Conservation (phyloP, 2,797 vertebrate genomes). For the Holocentrus rufus region DNA sequence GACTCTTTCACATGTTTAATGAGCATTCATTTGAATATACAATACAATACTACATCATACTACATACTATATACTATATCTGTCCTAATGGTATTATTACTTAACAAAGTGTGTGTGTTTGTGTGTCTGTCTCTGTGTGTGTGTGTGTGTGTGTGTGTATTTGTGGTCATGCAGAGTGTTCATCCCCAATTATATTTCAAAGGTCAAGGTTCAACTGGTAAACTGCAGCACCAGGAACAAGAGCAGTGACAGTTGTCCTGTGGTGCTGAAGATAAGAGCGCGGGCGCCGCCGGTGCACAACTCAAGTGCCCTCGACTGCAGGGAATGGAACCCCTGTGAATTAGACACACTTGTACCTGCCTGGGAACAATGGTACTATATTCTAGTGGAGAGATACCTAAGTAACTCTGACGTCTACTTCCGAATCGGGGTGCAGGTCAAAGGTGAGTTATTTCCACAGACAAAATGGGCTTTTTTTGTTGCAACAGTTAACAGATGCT, state of each 20-base stretch:
- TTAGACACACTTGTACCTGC: slow-evolving; percentile 87
- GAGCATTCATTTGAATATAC: too few species aligned
- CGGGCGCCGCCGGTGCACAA: slow-evolving; percentile 96
- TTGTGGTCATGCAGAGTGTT: slow-evolving; percentile 86
- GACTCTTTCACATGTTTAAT: too few species aligned
- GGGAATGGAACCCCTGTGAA: slow-evolving; percentile 84
- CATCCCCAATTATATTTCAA: slow-evolving; percentile 93
- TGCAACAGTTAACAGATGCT: background rate
- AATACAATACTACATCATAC: background rate
- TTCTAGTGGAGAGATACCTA: slow-evolving; percentile 91
- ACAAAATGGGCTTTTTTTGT: background rate
- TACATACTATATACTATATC: too few species aligned
- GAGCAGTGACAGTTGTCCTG: slow-evolving; percentile 87
- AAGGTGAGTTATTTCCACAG: slow-evolving; percentile 83
- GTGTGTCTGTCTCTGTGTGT: slow-evolving; percentile 4
- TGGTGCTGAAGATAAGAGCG: slow-evolving; percentile 91
- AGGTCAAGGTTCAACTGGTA: slow-evolving; percentile 90
- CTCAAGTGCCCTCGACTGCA: slow-evolving; percentile 91
- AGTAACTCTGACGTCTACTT: slow-evolving; percentile 86
- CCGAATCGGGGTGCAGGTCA: slow-evolving; percentile 91
- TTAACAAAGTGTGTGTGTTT: slow-evolving; percentile 29
- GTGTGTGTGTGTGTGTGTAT: slow-evolving; percentile 6
- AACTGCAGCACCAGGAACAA: slow-evolving; percentile 86
- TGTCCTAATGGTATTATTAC: background rate
- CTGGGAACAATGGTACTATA: slow-evolving; percentile 98